A percentile compares a stretch with the other conserved stretches of the same genome.
phyloP scores from a whole-genome alignment of 2,113 vertebrate genomes.

The Euleptes europaea region DNA sequence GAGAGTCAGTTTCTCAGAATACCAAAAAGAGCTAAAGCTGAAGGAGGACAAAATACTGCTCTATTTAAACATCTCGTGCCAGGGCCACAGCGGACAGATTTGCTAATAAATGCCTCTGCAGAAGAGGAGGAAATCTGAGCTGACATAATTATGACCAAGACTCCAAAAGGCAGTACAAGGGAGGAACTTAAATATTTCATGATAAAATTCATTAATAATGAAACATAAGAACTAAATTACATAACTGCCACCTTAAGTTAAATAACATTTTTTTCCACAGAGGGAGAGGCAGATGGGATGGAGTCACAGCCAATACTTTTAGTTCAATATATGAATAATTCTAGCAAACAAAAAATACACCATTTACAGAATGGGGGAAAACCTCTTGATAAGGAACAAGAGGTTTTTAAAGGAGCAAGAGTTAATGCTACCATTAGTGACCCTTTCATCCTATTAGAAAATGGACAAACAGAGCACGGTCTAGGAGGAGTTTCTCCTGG shows the following conservation, averaged over 20 bases:
- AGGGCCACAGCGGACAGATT: slow-evolving; percentile 43
- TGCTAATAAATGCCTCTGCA: slow-evolving; percentile 58
- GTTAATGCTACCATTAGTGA: slow-evolving; percentile 18
- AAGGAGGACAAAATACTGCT: slow-evolving; percentile 39
- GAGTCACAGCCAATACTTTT: slow-evolving; percentile 56
- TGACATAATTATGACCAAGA: slow-evolving; percentile 65
- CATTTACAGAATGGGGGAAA: slow-evolving; percentile 41
- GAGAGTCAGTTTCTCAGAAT: no score
- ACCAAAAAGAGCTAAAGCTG: not conserved
- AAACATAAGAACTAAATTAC: slow-evolving; percentile 77
- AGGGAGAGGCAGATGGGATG: slow-evolving; percentile 54
- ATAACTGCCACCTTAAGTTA: slow-evolving; percentile 78
- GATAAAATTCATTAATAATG: slow-evolving; percentile 82
- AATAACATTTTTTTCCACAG: slow-evolving; percentile 75
- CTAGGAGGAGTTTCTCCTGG: slow-evolving; percentile 13
- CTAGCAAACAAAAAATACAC: slow-evolving; percentile 68
- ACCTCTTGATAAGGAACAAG: slow-evolving; percentile 19
- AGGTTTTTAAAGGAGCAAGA: slow-evolving; percentile 32
- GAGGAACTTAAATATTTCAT: slow-evolving; percentile 79
- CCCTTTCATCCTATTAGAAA: slow-evolving; percentile 24
- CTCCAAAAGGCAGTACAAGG: slow-evolving; percentile 57
- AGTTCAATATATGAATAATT: slow-evolving; percentile 76
- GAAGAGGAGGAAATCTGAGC: slow-evolving; percentile 44
- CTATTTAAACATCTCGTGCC: slow-evolving; percentile 53
- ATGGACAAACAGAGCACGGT: slow-evolving; percentile 48